phyloP scores from a whole-genome alignment of 1,140 invertebrate species.

The Leptoteleia sp. region DNA sequence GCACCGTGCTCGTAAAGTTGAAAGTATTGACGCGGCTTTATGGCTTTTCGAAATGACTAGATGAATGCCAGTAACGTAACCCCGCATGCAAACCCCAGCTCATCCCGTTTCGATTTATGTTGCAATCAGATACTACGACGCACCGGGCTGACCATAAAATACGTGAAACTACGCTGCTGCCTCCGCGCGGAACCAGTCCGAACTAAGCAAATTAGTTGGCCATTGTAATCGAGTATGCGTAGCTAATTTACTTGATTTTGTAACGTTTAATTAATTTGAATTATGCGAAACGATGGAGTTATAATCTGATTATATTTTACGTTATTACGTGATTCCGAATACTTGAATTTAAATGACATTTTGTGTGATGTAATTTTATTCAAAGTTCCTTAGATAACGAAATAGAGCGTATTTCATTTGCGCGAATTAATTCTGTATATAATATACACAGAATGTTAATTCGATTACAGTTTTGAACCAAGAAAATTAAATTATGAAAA shows the following conservation, averaged over 20 bases:
- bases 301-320: constrained; percentile 27
- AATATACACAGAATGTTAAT: no score
- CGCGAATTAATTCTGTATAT: neutral
- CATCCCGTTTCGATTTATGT: constrained; percentile 75
- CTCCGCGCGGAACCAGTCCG: constrained; percentile 68
- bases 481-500: no score
- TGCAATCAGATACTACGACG: constrained; percentile 77
- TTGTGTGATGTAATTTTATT: neutral
- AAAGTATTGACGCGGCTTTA: constrained; percentile 50
- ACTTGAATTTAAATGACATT: constrained; percentile 3
- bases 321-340: constrained; percentile 6
- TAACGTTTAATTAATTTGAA: constrained; percentile 51
- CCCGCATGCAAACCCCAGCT: constrained; percentile 63
- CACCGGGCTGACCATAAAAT: constrained; percentile 76
- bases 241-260: constrained; percentile 38
- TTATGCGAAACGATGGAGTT: constrained; percentile 8
- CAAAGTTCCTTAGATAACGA: neutral
- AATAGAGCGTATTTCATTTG: neutral
- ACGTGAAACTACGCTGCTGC: constrained; percentile 73
- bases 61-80: constrained; percentile 46
- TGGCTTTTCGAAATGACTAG: constrained; percentile 52
- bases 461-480: no score
- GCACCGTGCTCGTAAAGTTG: constrained; percentile 29
- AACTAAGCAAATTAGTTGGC: constrained; percentile 63
- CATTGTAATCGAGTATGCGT: constrained; percentile 39